Conservation (phyloP, 2,888 invertebrate genomes). For the Luperina nickerlii region DNA sequence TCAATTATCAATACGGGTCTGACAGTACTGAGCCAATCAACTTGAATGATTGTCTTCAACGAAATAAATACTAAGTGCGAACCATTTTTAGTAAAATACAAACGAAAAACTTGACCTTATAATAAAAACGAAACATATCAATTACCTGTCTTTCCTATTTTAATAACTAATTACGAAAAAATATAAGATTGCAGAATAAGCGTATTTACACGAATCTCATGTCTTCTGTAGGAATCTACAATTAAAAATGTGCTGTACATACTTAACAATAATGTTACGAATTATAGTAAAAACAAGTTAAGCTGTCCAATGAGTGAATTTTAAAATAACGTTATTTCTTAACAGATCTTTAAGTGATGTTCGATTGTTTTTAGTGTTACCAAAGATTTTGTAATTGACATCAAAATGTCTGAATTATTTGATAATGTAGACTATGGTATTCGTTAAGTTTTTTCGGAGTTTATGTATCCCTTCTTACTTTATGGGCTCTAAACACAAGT, state of each 20-base stretch:
- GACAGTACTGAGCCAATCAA: slow-evolving; percentile 36
- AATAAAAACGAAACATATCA: slow-evolving; percentile 60
- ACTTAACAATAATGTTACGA: slow-evolving; percentile 18
- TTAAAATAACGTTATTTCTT: slow-evolving; percentile 35
- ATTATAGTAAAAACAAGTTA: slow-evolving; percentile 24
- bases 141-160: slow-evolving; percentile 48
- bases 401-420: slow-evolving; percentile 13
- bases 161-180: slow-evolving; percentile 37
- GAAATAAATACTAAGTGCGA: slow-evolving; percentile 20
- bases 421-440: not conserved
- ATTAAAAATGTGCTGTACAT: slow-evolving; percentile 33
- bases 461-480: slow-evolving; percentile 8
- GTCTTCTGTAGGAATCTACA: slow-evolving; percentile 37
- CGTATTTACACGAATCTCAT: slow-evolving; percentile 47
- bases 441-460: slow-evolving; percentile 26
- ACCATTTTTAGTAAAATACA: not conserved
- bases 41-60: slow-evolving; percentile 30
- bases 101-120: slow-evolving; percentile 26
- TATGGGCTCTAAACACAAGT: not conserved
- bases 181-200: slow-evolving; percentile 38
- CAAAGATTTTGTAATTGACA: slow-evolving; percentile 21
- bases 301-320: slow-evolving; percentile 42
- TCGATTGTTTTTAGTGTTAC: slow-evolving; percentile 11
- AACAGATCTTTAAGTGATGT: slow-evolving; percentile 9
- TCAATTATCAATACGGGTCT: slow-evolving; percentile 37